Evolutionary conservation across 2,797 vertebrate genomes (phyloP).

Genomic region (Agapornis canus): DNA sequence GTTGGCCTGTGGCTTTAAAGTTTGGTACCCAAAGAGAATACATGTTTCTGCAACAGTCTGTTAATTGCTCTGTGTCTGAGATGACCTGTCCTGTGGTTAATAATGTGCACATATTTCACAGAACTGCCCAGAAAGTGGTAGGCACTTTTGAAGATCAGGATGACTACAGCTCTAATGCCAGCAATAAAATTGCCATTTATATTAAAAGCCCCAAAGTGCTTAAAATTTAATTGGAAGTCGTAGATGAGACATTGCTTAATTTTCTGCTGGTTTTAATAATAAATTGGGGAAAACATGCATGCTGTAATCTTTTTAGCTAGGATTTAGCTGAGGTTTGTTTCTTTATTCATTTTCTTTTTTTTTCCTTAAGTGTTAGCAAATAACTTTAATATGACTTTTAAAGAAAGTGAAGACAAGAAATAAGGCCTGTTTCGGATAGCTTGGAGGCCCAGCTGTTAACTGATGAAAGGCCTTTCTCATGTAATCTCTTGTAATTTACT

Average conservation of each 20-base stretch:
- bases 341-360: neutral
- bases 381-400: neutral
- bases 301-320: neutral
- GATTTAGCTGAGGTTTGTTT: neutral
- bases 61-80: neutral
- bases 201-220: conserved; percentile 1
- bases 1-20: neutral
- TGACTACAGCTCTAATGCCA: neutral
- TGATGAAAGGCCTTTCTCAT: neutral
- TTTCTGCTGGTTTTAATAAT: conserved; percentile 20
- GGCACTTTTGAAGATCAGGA: neutral
- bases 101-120: neutral
- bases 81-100: neutral
- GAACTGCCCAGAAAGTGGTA: neutral
- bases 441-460: neutral
- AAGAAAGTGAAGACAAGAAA: neutral
- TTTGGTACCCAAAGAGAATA: neutral
- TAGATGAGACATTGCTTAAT: neutral
- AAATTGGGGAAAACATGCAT: neutral
- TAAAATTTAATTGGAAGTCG: neutral
- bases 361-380: neutral
- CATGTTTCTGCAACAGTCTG: accelerated
- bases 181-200: conserved; percentile 19
- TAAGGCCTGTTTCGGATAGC: neutral
- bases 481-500: neutral